A percentile compares a stretch with the other conserved stretches of the same genome.
These are phyloP conservation scores for Neocloeon triangulifer DNA, from an alignment of 1,140 invertebrate genomes.

Conservation along the genomic window DNA sequence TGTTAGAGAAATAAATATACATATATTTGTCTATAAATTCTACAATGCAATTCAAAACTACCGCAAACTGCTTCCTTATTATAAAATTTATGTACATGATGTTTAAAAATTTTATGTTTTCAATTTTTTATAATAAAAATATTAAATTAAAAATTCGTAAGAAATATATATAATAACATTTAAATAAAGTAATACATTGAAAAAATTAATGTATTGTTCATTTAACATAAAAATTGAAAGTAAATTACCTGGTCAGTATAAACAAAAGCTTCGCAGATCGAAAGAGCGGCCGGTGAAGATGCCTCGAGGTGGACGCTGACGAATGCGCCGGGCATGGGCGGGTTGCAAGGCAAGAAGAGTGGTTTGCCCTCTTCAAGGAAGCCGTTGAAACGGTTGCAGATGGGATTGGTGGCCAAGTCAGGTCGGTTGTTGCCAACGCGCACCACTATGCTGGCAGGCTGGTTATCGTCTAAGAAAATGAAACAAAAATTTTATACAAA, in stretches of 20 bases:
- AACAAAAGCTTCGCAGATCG: slow-evolving; percentile 87
- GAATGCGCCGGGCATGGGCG: slow-evolving; percentile 85
- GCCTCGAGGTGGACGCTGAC: slow-evolving; percentile 77
- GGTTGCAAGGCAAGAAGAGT: slow-evolving; percentile 77
- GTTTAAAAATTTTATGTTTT: no score
- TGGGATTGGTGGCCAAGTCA: slow-evolving; percentile 74
- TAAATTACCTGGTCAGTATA: slow-evolving; percentile 64
- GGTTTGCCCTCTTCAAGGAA: slow-evolving; percentile 74
- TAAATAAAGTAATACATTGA: neutral
- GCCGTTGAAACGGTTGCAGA: slow-evolving; percentile 76
- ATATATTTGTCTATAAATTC: no score
- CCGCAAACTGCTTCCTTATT: no score
- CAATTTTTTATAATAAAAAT: no score
- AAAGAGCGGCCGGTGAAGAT: slow-evolving; percentile 36
- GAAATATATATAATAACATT: neutral
- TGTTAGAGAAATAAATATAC: no score
- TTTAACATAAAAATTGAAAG: neutral
- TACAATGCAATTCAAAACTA: no score
- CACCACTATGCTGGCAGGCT: slow-evolving; percentile 68
- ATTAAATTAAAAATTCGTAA: neutral
- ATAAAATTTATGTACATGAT: no score
- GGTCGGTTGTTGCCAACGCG: slow-evolving; percentile 87
- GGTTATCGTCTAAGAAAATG: slow-evolving; percentile 25
- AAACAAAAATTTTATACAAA: no score
- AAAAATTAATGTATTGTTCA: neutral